These are phyloP conservation scores for Otolemur garnettii DNA, from an alignment of 2,113 vertebrate genomes.

Conservation along the genomic window DNA sequence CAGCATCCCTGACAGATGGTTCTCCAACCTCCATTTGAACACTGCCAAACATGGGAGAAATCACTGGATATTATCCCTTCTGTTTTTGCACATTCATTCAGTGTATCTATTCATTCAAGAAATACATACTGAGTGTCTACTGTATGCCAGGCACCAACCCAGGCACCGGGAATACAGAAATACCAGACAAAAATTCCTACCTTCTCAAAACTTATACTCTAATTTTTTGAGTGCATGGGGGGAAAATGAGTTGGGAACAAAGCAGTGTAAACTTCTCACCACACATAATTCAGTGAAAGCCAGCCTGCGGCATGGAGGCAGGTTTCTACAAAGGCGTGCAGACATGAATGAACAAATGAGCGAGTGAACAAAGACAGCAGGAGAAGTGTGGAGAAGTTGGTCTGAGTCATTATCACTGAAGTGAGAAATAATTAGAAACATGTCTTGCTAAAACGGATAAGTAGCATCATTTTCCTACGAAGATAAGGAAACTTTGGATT, in stretches of 20 bases:
- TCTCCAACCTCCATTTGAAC: conserved; percentile 59
- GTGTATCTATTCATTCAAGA: conserved; percentile 53
- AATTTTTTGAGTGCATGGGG: background rate
- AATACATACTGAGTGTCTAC: conserved; percentile 8
- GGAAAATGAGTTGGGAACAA: conserved; percentile 9
- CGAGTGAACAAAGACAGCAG: background rate
- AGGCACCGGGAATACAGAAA: background rate
- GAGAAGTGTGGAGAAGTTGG: background rate
- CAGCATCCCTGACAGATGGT: conserved; percentile 73
- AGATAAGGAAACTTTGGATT: background rate
- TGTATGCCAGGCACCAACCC: conserved; percentile 4
- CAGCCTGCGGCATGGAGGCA: background rate
- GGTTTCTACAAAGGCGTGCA: background rate
- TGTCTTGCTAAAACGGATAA: background rate
- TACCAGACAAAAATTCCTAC: conserved; percentile 47
- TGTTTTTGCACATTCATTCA: conserved; percentile 68
- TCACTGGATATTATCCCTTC: conserved; percentile 57
- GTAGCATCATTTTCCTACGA: background rate
- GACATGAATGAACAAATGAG: background rate
- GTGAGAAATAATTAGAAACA: conserved; percentile 56
- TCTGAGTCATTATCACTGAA: background rate
- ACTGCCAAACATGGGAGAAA: conserved; percentile 71
- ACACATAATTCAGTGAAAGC: background rate
- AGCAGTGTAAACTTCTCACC: background rate
- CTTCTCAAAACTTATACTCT: conserved; percentile 33